These are phyloP conservation scores for Pterobdella sp. DNA, from an alignment of 2,888 invertebrate genomes.

Conservation along the genomic window DNA sequence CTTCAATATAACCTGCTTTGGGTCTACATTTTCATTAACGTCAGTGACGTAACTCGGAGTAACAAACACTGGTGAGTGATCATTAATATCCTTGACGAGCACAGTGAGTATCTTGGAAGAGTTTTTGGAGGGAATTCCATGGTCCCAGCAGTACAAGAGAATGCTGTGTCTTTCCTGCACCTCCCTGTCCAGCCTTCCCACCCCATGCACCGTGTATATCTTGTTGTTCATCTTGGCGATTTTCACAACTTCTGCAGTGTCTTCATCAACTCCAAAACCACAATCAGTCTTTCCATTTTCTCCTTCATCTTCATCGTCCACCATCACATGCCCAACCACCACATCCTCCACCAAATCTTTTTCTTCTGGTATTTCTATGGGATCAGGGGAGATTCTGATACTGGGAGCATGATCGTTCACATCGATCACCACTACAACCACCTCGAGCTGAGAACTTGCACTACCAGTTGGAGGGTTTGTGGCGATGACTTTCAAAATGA, in stretches of 20 bases:
- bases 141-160: constrained; percentile 23
- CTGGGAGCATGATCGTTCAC: constrained; percentile 25
- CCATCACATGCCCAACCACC: constrained; percentile 25
- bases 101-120: constrained; percentile 59
- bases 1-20: constrained; percentile 24
- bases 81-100: constrained; percentile 73
- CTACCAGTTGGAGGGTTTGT: constrained; percentile 12
- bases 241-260: not conserved
- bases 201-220: constrained; percentile 11
- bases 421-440: constrained; percentile 3
- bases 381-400: constrained; percentile 22
- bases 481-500: constrained; percentile 16
- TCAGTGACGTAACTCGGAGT: constrained; percentile 19
- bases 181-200: constrained; percentile 20
- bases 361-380: constrained; percentile 22
- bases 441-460: not conserved
- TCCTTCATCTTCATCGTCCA: constrained; percentile 24
- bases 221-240: constrained; percentile 14
- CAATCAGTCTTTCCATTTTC: constrained; percentile 26
- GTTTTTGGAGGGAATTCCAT: constrained; percentile 19
- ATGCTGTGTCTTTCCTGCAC: constrained; percentile 4
- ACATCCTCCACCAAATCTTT: not conserved
- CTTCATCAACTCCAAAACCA: constrained; percentile 10
- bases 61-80: constrained; percentile 76
- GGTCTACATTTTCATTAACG: constrained; percentile 28